Evolutionary conservation across 1,140 invertebrate species (phyloP), one percentile per base, ranked within the genome.

Genomic region (Dryas iulia): DNA sequence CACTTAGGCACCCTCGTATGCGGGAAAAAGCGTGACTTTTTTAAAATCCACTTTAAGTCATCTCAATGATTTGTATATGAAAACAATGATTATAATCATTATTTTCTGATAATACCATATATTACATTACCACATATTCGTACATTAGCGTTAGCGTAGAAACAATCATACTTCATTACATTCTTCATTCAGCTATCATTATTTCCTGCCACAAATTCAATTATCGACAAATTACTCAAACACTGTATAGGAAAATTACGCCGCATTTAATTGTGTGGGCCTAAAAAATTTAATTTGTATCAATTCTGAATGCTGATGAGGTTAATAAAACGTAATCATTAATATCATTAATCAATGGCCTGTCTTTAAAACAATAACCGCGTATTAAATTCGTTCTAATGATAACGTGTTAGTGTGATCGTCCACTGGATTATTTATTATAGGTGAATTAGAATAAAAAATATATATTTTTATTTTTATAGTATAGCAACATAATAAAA

Each of bases 341-440:
- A 74, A 74, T 74, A 77, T 64, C 82, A 87, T 89, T 82, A 82
- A 86, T 89, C 85, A 89, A 61, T 59, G 33, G 7, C 68, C 78
- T 86, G 85, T 87, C 81, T 81, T 82, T 86, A 86, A 89, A 89
- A 87, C 84, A 87, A 89, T 89, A 87, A 87, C 74, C 53, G 53
- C 69, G 59, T 62, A 62, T 63, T 67, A 67, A 62, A 67, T 60
- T n/a, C 61, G 14, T 24, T 58, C 35, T 70, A 70, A 70, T 70
- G 57, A 65, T 60, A 35, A 59, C 61, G 57, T 60, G 24, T 60
- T 60, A 70, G 57, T 28, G 35, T 23, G 56, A 14, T 25, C 26
- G 24, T 31, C 25, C 56, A 63, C 52, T 33, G 39, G 21, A 54
- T 62, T 26, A 3, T 18, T 10, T 8, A 47, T 1, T 18, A 3